A percentile compares a stretch with the other conserved stretches of the same genome.
Evolutionary conservation across 2,113 vertebrate species (phyloP).

Genomic region (Percina caprodes): DNA sequence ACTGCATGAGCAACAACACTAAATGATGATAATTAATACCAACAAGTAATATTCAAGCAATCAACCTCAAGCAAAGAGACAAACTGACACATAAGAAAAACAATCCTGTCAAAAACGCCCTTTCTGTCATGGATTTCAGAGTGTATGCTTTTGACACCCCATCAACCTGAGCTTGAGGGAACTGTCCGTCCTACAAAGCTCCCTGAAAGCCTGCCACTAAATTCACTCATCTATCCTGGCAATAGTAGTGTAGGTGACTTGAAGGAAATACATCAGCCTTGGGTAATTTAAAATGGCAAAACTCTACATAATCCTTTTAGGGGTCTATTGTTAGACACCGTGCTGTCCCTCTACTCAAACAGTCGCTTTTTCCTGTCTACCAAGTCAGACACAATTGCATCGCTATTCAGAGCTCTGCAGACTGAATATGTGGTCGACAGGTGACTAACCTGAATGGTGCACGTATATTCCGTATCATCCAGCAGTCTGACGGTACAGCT

Average conservation of each 20-base stretch:
- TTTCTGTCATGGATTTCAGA: not conserved
- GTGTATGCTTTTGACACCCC: constrained; percentile 9
- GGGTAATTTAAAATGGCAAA: constrained; percentile 2
- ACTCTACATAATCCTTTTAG: not conserved
- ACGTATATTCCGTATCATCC: constrained; percentile 97
- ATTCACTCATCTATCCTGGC: constrained; percentile 24
- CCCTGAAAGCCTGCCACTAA: constrained; percentile 20
- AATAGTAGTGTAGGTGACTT: constrained; percentile 15
- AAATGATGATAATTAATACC: constrained; percentile 7
- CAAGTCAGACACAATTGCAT: constrained; percentile 58
- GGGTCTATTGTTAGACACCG: constrained; percentile 17
- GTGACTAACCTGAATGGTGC: constrained; percentile 93
- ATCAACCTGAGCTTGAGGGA: constrained; percentile 18
- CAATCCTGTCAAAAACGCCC: not conserved
- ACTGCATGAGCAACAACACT: constrained; percentile 17
- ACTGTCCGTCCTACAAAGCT: constrained; percentile 25
- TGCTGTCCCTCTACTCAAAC: constrained; percentile 35
- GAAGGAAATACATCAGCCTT: not conserved
- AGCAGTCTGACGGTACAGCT: constrained; percentile 96
- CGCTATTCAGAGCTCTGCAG: not conserved
- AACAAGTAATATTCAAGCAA: not conserved
- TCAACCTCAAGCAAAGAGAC: not conserved
- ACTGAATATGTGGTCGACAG: constrained; percentile 53
- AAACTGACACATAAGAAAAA: not conserved
- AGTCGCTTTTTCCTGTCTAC: constrained; percentile 44